A percentile compares a stretch with the other conserved stretches of the same genome.
Evolutionary conservation across 2,888 invertebrate species (phyloP).

Genomic region (Pseudolycoriella hygida): DNA sequence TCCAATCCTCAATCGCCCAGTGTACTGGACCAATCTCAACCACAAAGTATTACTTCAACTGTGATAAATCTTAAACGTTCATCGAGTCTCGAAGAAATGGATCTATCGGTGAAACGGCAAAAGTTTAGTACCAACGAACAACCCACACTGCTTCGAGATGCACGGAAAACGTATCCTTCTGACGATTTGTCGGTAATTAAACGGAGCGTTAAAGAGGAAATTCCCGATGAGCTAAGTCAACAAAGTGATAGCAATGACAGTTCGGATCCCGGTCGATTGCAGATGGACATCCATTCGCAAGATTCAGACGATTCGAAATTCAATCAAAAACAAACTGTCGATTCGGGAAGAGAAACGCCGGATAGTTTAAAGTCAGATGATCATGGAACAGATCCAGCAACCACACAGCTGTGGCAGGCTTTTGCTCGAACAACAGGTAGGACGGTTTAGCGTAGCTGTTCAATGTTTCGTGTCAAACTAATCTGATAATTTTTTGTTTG

Average conservation of each 20-base stretch:
- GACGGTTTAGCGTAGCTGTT: constrained; percentile 2
- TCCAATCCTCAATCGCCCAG: constrained; percentile 20
- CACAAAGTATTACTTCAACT: constrained; percentile 28
- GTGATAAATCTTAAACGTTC: constrained; percentile 28
- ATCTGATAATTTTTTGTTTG: not conserved
- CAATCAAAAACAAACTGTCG: not conserved
- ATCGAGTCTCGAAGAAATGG: constrained; percentile 13
- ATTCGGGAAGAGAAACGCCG: constrained; percentile 16
- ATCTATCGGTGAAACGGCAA: constrained; percentile 13
- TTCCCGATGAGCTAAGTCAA: constrained; percentile 14
- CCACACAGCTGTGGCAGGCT: constrained; percentile 30
- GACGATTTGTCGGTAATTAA: not conserved
- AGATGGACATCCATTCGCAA: constrained; percentile 44
- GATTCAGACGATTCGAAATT: constrained; percentile 15
- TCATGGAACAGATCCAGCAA: constrained; percentile 26
- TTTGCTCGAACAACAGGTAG: constrained; percentile 27
- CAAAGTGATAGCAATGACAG: constrained; percentile 31
- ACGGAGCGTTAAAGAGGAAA: constrained; percentile 7
- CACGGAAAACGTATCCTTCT: not conserved
- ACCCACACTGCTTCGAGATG: not conserved
- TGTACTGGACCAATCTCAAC: constrained; percentile 10
- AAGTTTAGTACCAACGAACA: constrained; percentile 4
- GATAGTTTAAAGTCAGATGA: constrained; percentile 26
- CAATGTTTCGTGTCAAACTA: not conserved
- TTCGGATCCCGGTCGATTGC: constrained; percentile 56